Conservation (phyloP, 2,797 vertebrate genomes). For the Serranus cabrilla region DNA sequence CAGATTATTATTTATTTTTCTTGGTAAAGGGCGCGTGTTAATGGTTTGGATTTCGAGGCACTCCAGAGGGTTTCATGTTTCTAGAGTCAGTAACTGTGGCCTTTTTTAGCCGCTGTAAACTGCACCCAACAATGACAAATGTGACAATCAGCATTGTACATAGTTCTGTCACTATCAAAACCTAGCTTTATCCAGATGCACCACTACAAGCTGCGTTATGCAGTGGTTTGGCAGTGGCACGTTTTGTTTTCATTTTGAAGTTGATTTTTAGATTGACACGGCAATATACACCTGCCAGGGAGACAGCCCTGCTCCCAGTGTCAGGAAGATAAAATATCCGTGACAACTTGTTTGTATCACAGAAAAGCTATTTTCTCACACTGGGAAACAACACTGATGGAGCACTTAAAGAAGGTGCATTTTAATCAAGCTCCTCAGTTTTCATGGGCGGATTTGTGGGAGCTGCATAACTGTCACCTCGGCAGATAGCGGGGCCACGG, state of each 20-base stretch:
- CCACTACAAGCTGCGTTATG: slow-evolving; percentile 41
- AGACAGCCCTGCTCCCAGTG: slow-evolving; percentile 32
- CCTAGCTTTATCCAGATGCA: slow-evolving; percentile 14
- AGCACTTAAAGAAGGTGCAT: slow-evolving; percentile 61
- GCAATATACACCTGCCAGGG: slow-evolving; percentile 58
- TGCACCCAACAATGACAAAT: slow-evolving; percentile 30
- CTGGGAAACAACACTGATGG: slow-evolving; percentile 59
- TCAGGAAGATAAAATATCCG: slow-evolving; percentile 64
- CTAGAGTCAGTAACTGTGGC: slow-evolving; percentile 19
- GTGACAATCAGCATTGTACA: slow-evolving; percentile 10
- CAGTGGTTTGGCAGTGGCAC: slow-evolving; percentile 20
- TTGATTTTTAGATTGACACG: slow-evolving; percentile 57
- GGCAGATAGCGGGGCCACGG: slow-evolving; percentile 59
- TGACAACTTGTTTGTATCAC: slow-evolving; percentile 66
- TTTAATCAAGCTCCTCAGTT: slow-evolving; percentile 73
- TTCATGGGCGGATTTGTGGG: slow-evolving; percentile 56
- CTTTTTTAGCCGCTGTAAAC: slow-evolving; percentile 24
- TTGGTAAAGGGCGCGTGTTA: slow-evolving; percentile 25
- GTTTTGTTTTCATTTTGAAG: slow-evolving; percentile 54
- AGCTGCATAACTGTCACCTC: slow-evolving; percentile 63
- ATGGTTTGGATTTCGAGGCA: slow-evolving; percentile 12
- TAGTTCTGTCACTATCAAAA: slow-evolving; percentile 11
- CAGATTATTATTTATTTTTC: slow-evolving; percentile 19
- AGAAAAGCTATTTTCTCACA: slow-evolving; percentile 64
- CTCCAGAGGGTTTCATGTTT: slow-evolving; percentile 16